These are phyloP conservation scores for Hanleya hanleyi DNA, from an alignment of 2,888 invertebrate species.

Conservation along the genomic window DNA sequence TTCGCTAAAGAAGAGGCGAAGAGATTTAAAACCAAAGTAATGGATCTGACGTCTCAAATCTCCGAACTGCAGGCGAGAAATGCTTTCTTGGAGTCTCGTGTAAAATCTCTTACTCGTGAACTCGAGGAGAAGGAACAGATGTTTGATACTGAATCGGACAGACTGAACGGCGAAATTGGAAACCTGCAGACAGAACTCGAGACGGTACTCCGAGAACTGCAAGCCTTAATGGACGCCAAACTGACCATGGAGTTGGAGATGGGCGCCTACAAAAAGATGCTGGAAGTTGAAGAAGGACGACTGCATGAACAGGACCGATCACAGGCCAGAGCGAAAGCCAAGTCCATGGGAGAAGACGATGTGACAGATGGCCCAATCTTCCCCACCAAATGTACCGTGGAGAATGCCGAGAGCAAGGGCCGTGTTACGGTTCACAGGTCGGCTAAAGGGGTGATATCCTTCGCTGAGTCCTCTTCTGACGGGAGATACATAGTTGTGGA, in stretches of 20 bases:
- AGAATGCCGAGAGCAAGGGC: constrained; percentile 28
- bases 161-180: constrained; percentile 20
- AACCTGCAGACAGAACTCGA: constrained; percentile 40
- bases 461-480: constrained; percentile 30
- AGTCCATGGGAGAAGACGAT: not conserved
- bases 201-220: constrained; percentile 42
- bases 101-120: not conserved
- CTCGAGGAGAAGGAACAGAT: constrained; percentile 31
- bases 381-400: not conserved
- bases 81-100: not conserved
- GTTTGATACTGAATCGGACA: constrained; percentile 21
- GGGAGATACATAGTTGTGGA: constrained; percentile 37
- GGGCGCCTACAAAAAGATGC: constrained; percentile 76
- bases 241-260: constrained; percentile 76
- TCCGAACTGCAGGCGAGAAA: constrained; percentile 39
- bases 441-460: constrained; percentile 33
- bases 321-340: not conserved
- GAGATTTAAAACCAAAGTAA: constrained; percentile 66
- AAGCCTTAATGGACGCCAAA: constrained; percentile 73
- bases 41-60: constrained; percentile 34
- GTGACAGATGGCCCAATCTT: not conserved
- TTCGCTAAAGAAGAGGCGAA: constrained; percentile 73
- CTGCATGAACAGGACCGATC: not conserved
- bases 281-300: constrained; percentile 76
- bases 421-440: constrained; percentile 39